A percentile compares a stretch with the other conserved stretches of the same genome.
phyloP scores from a whole-genome alignment of 2,888 invertebrate genomes.

The Lampropteryx suffumata region DNA sequence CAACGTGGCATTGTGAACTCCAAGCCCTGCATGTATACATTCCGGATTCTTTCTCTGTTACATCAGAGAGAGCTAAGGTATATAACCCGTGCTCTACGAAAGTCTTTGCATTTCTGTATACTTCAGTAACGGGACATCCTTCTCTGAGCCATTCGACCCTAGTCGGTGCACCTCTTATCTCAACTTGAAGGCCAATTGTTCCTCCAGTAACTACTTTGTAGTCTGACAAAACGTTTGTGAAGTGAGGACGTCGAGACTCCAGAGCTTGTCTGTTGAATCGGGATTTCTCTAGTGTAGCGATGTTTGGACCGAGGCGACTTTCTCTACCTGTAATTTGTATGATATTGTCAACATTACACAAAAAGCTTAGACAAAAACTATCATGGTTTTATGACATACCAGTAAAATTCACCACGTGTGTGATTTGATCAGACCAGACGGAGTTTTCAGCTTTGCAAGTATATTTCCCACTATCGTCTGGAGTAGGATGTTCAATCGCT shows the following conservation, averaged over 20 bases:
- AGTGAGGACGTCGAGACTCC: constrained; percentile 85
- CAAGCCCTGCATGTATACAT: constrained; percentile 90
- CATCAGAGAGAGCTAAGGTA: constrained; percentile 88
- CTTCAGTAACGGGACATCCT: constrained; percentile 80
- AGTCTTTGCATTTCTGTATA: constrained; percentile 85
- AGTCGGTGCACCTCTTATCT: constrained; percentile 87
- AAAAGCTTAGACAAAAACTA: too few species aligned
- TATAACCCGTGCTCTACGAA: constrained; percentile 87
- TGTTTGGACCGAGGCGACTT: constrained; percentile 54
- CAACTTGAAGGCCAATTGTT: constrained; percentile 91
- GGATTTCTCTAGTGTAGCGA: constrained; percentile 59
- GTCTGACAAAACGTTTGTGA: constrained; percentile 86
- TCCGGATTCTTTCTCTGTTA: constrained; percentile 88
- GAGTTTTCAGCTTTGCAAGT: constrained; percentile 89
- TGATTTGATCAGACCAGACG: constrained; percentile 88
- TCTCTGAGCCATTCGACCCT: constrained; percentile 90
- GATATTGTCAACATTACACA: too few species aligned
- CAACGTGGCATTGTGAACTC: constrained; percentile 88
- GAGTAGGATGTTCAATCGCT: constrained; percentile 85
- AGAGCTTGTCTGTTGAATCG: constrained; percentile 60
- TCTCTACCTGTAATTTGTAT: constrained; percentile 52
- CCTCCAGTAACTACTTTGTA: constrained; percentile 89
- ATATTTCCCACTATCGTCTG: constrained; percentile 88
- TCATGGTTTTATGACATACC: constrained; percentile 63
- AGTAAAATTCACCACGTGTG: constrained; percentile 87